A percentile compares a stretch with the other conserved stretches of the same genome.
phyloP scores from a whole-genome alignment of 2,888 invertebrate species.

The Drosophila nr. perissopoda region DNA sequence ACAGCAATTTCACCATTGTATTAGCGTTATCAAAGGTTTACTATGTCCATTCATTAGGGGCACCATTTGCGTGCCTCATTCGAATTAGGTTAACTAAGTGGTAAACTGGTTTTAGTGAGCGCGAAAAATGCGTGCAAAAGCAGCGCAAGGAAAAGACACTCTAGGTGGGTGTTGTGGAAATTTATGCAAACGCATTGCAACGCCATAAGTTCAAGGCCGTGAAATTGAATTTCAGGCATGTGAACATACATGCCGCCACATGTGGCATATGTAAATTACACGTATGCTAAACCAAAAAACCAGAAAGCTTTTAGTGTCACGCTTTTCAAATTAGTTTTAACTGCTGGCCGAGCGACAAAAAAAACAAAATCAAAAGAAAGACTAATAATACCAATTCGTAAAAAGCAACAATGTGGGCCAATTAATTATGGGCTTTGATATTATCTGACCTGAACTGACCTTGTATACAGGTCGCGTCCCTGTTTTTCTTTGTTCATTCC shows the following conservation, averaged over 20 bases:
- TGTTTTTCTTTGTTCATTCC: neutral
- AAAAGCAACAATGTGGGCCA: conserved; percentile 17
- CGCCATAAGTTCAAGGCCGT: conserved; percentile 71
- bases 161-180: conserved; percentile 7
- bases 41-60: conserved; percentile 59
- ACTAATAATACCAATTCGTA: conserved; percentile 20
- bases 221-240: conserved; percentile 33
- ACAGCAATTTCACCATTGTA: conserved; percentile 21
- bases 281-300: neutral
- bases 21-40: conserved; percentile 37
- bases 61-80: conserved; percentile 62
- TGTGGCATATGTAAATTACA: conserved; percentile 8
- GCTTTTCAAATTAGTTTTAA: conserved; percentile 51
- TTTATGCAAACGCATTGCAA: conserved; percentile 35
- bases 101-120: conserved; percentile 44
- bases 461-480: conserved; percentile 31
- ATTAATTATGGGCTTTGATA: conserved; percentile 43
- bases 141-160: neutral
- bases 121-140: conserved; percentile 55
- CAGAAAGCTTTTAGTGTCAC: conserved; percentile 39
- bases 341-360: conserved; percentile 25
- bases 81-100: conserved; percentile 78
- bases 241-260: conserved; percentile 7
- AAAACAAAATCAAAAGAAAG: conserved; percentile 31
- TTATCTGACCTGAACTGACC: conserved; percentile 52